Evolutionary conservation across 2,888 invertebrate species (phyloP).

Genomic region (Craniophora ligustri): DNA sequence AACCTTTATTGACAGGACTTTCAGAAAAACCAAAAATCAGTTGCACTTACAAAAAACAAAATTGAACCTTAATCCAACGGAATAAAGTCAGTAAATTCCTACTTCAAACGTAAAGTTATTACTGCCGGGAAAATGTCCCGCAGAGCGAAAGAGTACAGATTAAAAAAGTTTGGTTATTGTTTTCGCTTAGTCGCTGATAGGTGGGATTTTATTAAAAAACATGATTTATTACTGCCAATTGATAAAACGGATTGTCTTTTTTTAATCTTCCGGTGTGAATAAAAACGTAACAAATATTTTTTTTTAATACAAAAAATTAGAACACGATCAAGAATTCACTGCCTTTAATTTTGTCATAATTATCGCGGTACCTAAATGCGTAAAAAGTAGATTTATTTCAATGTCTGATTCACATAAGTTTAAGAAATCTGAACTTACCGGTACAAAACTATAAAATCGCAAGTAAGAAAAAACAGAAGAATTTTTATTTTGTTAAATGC

Average conservation of each 20-base stretch:
- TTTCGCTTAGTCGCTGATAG: conserved; percentile 65
- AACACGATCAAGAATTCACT: no score
- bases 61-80: not conserved
- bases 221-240: conserved; percentile 68
- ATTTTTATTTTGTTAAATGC: no score
- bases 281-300: conserved; percentile 3
- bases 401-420: no score
- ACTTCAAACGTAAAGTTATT: not conserved
- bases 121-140: conserved; percentile 46
- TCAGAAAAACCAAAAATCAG: conserved; percentile 27
- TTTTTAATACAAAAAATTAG: not conserved
- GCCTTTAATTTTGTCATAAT: no score
- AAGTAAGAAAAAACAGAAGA: not conserved
- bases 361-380: no score
- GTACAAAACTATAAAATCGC: no score
- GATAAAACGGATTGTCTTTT: conserved; percentile 35
- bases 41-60: not conserved
- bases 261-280: conserved; percentile 63
- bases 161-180: conserved; percentile 61
- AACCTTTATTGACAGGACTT: conserved; percentile 62
- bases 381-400: no score
- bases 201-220: conserved; percentile 60
- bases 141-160: conserved; percentile 65
- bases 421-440: no score
- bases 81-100: not conserved